Conservation (phyloP, 2,888 invertebrate species). For the Amphipyra berbera region DNA sequence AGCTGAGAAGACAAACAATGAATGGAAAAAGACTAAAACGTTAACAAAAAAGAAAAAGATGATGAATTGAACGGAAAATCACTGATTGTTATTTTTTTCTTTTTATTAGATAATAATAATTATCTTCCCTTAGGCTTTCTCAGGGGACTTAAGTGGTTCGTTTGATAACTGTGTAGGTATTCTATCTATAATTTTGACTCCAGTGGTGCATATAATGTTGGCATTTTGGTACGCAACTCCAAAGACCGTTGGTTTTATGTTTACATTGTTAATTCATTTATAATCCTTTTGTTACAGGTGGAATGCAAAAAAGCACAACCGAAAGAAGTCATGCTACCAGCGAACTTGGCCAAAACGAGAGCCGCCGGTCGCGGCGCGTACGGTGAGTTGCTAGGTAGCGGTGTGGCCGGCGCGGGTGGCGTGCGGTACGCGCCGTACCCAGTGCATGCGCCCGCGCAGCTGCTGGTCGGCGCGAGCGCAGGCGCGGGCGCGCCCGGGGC, state of each 20-base stretch:
- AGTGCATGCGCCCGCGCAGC: constrained; percentile 88
- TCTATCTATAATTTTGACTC: too few relatives aligned
- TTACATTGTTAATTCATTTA: not conserved
- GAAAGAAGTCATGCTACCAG: constrained; percentile 99
- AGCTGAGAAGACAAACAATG: constrained; percentile 59
- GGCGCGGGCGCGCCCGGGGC: constrained; percentile 76
- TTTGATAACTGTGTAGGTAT: too few relatives aligned
- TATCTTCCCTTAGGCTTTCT: too few relatives aligned
- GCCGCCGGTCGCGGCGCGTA: constrained; percentile 98
- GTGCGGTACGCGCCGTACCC: constrained; percentile 92
- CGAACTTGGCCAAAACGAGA: constrained; percentile 98
- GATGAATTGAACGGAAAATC: constrained; percentile 52
- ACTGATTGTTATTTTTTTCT: constrained; percentile 27
- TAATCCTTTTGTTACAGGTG: constrained; percentile 92
- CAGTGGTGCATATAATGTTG: not conserved
- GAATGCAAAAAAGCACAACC: constrained; percentile 99
- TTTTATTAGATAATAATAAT: too few relatives aligned
- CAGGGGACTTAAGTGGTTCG: too few relatives aligned
- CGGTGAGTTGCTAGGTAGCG: constrained; percentile 98
- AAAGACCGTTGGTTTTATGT: not conserved
- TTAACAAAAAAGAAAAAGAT: constrained; percentile 19
- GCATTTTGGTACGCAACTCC: not conserved
- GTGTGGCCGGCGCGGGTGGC: constrained; percentile 89
- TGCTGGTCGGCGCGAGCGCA: constrained; percentile 80
- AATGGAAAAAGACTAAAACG: constrained; percentile 51